Conservation (phyloP, 37 sponge, comb jelly and placozoan genomes). For the Halichondria panicea region DNA sequence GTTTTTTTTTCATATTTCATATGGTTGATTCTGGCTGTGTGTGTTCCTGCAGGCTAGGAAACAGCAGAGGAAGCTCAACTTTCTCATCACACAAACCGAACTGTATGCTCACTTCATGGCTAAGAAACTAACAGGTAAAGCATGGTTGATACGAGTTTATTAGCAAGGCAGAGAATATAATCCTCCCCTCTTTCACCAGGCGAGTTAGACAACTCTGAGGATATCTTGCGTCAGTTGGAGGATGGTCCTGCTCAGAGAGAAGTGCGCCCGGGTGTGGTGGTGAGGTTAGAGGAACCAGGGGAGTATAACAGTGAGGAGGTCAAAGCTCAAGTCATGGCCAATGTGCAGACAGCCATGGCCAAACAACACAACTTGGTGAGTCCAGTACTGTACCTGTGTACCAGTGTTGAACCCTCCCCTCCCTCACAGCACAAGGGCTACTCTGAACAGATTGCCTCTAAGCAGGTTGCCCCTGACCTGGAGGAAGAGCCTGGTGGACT, state of each 20-base stretch:
- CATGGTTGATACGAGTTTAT: background rate
- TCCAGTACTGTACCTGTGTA: background rate
- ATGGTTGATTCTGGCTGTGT: background rate
- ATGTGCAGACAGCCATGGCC: slow-evolving; percentile 68
- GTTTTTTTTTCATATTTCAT: background rate
- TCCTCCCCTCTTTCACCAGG: too few relatives aligned
- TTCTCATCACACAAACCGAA: slow-evolving; percentile 97
- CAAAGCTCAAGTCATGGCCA: slow-evolving; percentile 76
- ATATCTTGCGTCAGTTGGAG: slow-evolving; percentile 76
- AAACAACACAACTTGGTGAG: slow-evolving; percentile 50
- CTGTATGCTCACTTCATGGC: slow-evolving; percentile 96
- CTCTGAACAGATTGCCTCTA: slow-evolving; percentile 2
- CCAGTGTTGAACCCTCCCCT: background rate
- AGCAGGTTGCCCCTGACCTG: background rate
- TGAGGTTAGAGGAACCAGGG: slow-evolving; percentile 65
- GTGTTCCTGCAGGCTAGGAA: slow-evolving; percentile 58
- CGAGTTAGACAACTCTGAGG: slow-evolving; percentile 41
- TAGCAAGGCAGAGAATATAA: background rate
- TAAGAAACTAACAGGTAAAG: slow-evolving; percentile 82
- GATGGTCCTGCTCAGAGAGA: slow-evolving; percentile 77
- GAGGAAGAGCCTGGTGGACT: background rate
- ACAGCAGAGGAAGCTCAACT: slow-evolving; percentile 94
- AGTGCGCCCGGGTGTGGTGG: slow-evolving; percentile 57
- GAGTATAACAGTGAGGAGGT: slow-evolving; percentile 72
- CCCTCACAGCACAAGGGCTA: slow-evolving; percentile 5